Conservation (phyloP, 2,888 invertebrate species). For the Morpho deidamia region DNA sequence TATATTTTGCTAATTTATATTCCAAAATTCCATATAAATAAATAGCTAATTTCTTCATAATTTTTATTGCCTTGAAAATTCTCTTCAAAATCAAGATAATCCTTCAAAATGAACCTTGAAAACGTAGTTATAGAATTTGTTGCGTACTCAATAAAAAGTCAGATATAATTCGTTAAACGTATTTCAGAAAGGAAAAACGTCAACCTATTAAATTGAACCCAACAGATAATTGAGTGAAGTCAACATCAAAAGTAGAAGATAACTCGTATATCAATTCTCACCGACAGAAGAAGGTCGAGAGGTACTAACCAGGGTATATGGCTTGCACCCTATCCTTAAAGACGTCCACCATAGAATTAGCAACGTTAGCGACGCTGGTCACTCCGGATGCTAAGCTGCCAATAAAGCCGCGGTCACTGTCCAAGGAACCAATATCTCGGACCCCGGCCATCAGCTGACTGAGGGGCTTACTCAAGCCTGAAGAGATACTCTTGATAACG, state of each 20-base stretch:
- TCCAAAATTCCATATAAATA: no score
- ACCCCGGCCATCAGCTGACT: conserved; percentile 79
- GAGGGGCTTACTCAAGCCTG: conserved; percentile 66
- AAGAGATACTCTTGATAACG: conserved; percentile 60
- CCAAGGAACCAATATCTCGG: conserved; percentile 77
- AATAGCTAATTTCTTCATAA: no score
- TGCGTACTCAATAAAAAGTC: no score
- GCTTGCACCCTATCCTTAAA: conserved; percentile 75
- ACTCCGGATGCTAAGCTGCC: conserved; percentile 60
- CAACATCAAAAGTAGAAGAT: no score
- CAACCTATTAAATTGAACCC: no score
- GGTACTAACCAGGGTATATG: conserved; percentile 73
- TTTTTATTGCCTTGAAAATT: no score
- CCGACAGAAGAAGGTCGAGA: not conserved
- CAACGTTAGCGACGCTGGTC: conserved; percentile 59
- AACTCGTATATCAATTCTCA: no score
- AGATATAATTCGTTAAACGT: no score
- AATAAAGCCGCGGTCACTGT: conserved; percentile 79
- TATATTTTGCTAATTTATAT: no score
- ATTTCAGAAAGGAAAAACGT: not conserved
- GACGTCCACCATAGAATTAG: conserved; percentile 58
- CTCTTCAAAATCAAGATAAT: no score
- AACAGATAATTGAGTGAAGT: not conserved
- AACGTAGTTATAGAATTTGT: no score
- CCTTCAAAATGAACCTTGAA: no score